Percentiles rank a stretch among this genome's conserved stretches.
phyloP scores from a whole-genome alignment of 2,888 invertebrate genomes.

The Sisyra nigra region DNA sequence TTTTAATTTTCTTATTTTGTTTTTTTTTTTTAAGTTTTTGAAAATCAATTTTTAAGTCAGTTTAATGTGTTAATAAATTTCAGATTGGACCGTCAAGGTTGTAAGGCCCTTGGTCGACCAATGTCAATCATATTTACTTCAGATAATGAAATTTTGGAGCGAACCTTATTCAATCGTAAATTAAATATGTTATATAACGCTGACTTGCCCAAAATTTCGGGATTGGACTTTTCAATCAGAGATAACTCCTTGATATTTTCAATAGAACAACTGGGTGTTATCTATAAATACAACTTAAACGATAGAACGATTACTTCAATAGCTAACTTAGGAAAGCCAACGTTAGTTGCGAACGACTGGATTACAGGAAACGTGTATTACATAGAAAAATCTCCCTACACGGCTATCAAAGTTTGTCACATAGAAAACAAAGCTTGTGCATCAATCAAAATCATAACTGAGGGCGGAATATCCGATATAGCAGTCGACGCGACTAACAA shows the following conservation, averaged over 20 bases:
- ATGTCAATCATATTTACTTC: conserved; percentile 37
- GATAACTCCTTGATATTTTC: conserved; percentile 32
- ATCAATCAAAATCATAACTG: conserved; percentile 31
- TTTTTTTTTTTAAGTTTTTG: too few species aligned
- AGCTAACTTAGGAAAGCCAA: conserved; percentile 30
- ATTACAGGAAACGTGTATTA: conserved; percentile 54
- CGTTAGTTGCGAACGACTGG: conserved; percentile 56
- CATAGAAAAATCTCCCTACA: conserved; percentile 18
- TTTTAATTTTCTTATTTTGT: too few species aligned
- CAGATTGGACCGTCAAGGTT: conserved; percentile 42
- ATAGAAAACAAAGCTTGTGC: conserved; percentile 37
- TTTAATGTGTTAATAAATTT: too few species aligned
- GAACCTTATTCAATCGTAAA: conserved; percentile 23
- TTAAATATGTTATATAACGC: conserved; percentile 26
- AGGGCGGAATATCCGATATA: conserved; percentile 36
- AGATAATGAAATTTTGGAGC: conserved; percentile 36
- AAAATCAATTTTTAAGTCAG: too few species aligned
- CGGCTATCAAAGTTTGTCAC: conserved; percentile 34
- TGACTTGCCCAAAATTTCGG: conserved; percentile 30
- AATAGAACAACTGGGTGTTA: conserved; percentile 25
- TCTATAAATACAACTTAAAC: conserved; percentile 23
- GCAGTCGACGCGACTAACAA: conserved; percentile 43
- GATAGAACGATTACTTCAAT: conserved; percentile 21
- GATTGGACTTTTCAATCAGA: conserved; percentile 34
- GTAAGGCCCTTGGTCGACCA: conserved; percentile 44